Percentiles rank a stretch among this genome's conserved stretches.
These are phyloP conservation scores for Coilia nasus DNA, from an alignment of 2,797 vertebrate genomes.

Conservation along the genomic window DNA sequence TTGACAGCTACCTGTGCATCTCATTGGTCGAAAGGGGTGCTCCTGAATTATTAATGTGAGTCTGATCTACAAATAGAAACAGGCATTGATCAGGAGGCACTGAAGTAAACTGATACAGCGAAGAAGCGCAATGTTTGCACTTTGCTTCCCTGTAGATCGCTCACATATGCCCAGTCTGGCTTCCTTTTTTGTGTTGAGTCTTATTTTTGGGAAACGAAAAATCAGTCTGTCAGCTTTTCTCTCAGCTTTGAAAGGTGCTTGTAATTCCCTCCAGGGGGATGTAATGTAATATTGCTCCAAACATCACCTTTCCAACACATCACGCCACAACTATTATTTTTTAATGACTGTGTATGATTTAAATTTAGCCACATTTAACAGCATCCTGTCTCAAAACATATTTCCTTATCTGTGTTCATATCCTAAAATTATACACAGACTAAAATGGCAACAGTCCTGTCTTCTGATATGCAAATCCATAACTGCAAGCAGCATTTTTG, in stretches of 20 bases:
- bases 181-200: slow-evolving; percentile 33
- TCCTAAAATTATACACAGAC: background rate
- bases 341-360: background rate
- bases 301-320: background rate
- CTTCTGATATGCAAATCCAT: too few species aligned
- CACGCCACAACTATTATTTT: background rate
- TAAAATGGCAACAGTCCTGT: too few species aligned
- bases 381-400: background rate
- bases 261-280: background rate
- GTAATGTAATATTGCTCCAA: background rate
- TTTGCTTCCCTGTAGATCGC: slow-evolving; percentile 49
- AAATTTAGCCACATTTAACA: background rate
- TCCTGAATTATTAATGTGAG: slow-evolving; percentile 66
- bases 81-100: slow-evolving; percentile 58
- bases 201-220: background rate
- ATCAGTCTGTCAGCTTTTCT: background rate
- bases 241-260: background rate
- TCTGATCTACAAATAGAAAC: slow-evolving; percentile 59
- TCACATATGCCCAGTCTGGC: slow-evolving; percentile 32
- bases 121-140: slow-evolving; percentile 52
- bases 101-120: slow-evolving; percentile 55
- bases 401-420: background rate
- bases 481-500: too few species aligned
- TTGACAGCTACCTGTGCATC: slow-evolving; percentile 43
- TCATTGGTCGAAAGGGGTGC: slow-evolving; percentile 50